Conservation (phyloP, 2,797 vertebrate genomes). For the Acestrorhynchus altus region DNA sequence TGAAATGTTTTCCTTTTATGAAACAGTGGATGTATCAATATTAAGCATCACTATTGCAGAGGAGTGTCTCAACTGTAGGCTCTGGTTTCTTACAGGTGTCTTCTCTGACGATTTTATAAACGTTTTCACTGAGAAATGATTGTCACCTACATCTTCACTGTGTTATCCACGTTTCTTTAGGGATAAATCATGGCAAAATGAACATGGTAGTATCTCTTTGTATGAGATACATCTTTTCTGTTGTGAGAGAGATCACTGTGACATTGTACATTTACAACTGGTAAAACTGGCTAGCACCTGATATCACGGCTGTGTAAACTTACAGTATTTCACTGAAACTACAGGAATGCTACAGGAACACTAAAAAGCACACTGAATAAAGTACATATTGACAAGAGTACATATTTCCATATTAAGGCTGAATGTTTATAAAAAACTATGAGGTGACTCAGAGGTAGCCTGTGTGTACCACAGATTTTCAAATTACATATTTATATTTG, state of each 20-base stretch:
- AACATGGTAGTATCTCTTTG: not conserved
- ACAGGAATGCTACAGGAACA: constrained; percentile 15
- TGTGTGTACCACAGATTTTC: too few species aligned
- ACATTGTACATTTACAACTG: constrained; percentile 17
- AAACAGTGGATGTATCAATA: not conserved
- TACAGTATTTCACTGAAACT: constrained; percentile 13
- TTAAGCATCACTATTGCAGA: not conserved
- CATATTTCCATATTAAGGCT: not conserved
- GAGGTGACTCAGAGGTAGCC: too few species aligned
- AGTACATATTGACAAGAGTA: not conserved
- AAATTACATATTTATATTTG: too few species aligned
- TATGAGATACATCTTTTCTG: not conserved
- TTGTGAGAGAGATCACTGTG: constrained; percentile 32
- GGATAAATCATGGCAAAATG: not conserved
- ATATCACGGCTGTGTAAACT: constrained; percentile 25
- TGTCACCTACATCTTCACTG: not conserved
- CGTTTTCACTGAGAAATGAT: constrained; percentile 4
- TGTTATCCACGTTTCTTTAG: not conserved
- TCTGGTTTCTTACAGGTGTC: not conserved
- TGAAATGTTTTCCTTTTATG: not conserved
- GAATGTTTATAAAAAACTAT: not conserved
- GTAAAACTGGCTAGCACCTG: constrained; percentile 12
- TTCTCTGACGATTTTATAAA: constrained; percentile 4
- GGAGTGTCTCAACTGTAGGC: not conserved
- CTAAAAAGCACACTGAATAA: constrained; percentile 13